Evolutionary conservation across 2,113 vertebrate species (phyloP), one percentile per base, ranked within the genome.

Genomic region (Xenopus borealis): DNA sequence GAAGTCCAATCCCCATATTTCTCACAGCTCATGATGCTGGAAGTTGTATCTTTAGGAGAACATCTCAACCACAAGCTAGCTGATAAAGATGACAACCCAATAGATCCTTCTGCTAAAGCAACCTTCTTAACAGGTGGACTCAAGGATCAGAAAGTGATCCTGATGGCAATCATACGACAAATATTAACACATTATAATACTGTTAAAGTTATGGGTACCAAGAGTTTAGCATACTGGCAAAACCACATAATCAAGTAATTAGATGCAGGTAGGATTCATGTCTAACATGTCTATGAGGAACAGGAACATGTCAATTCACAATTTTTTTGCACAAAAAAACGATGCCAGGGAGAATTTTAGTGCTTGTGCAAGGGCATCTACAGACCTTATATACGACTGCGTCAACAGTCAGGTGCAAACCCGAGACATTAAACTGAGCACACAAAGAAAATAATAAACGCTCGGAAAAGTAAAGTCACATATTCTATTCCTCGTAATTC

Each of bases 391-490:
- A 50, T 61, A 59, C 40, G 71, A 12, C 20, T 57, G 63, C 33
- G 30, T 62, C 62, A 76, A 55, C 62, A 55, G 30, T 59, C 27
- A 23, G 27, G 57, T 57, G 66, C 66, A 76, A 62, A 66, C 23
- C 69, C 66, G 63, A 77, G 69, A 57, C 53, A 69, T 62, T 23
- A 55, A 72, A 73, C 10, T 20, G 19, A 61, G 18, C 9, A 66
- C 40, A 66, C 16, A 73, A 47, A 75, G 17, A 63, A 30, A 52
- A 69, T 45, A 30, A 76, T 19, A 64, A 40, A 64, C 19, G n/a
- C 30, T 63, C 58, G 64, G 59, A 69, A 70, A 70, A 63, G 40
- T 76, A 69, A 30, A 76, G 18, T 64, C 12, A 46, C 16, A 63
- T 44, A 68, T 57, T 57, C 50, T 44, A 75, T 12, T 69, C 18